Conservation (phyloP, 1,140 invertebrate species). For the Saccostrea glomerata region DNA sequence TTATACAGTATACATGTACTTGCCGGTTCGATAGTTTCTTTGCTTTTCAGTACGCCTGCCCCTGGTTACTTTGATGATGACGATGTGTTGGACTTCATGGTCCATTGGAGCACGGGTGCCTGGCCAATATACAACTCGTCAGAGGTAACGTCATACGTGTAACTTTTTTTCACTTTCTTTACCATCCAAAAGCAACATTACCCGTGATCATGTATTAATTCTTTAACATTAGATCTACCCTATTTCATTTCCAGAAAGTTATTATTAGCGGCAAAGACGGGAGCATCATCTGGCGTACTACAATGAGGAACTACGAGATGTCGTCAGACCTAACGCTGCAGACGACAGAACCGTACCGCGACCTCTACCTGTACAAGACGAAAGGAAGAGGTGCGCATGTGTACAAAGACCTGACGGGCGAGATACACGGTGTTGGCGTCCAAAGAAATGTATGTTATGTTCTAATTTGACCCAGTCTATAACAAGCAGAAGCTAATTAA, state of each 20-base stretch:
- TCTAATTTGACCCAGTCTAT: too few relatives aligned
- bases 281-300: constrained; percentile 56
- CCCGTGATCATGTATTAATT: neutral
- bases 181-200: neutral
- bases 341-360: constrained; percentile 56
- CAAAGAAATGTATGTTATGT: constrained; percentile 33
- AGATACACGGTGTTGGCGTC: constrained; percentile 37
- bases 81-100: constrained; percentile 74
- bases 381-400: constrained; percentile 52
- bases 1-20: too few relatives aligned
- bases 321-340: constrained; percentile 64
- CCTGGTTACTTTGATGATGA: constrained; percentile 77
- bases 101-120: constrained; percentile 68
- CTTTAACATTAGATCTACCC: too few relatives aligned
- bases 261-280: constrained; percentile 66
- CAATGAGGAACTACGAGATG: constrained; percentile 55
- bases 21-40: neutral
- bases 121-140: constrained; percentile 69
- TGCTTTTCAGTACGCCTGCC: constrained; percentile 69
- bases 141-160: constrained; percentile 51
- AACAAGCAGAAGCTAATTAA: too few relatives aligned
- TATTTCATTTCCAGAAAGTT: constrained; percentile 51
- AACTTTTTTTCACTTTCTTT: neutral
- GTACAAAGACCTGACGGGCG: constrained; percentile 12
- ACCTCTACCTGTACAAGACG: constrained; percentile 62